Percentiles rank a stretch among this genome's conserved stretches.
phyloP scores from a whole-genome alignment of 2,113 vertebrate genomes.

The Cathartes aura region DNA sequence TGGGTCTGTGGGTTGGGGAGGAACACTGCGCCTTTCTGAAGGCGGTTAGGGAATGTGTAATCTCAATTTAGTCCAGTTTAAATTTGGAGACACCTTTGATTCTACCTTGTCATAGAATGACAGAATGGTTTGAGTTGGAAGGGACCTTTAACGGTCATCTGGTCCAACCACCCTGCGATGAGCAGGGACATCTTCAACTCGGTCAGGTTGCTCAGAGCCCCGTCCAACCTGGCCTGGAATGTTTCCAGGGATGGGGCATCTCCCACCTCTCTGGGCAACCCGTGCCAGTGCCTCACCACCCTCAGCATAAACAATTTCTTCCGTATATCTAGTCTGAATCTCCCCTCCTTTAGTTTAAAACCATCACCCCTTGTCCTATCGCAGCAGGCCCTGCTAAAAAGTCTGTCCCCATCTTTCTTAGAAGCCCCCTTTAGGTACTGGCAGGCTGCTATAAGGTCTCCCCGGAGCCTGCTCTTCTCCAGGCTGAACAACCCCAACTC shows the following conservation, averaged over 20 bases:
- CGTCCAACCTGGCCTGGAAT: not conserved
- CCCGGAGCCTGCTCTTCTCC: not conserved
- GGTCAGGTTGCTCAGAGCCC: not conserved
- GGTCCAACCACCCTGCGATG: not conserved
- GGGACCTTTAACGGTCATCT: not conserved
- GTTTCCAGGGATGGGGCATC: not conserved
- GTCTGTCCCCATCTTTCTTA: too few relatives aligned
- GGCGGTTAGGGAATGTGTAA: rapidly evolving
- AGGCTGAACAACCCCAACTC: not conserved
- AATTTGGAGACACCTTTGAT: not conserved
- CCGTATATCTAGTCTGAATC: too few relatives aligned
- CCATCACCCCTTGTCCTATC: too few relatives aligned
- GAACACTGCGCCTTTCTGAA: not conserved
- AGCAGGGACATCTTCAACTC: not conserved
- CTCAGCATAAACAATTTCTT: too few relatives aligned
- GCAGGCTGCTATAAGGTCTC: not conserved
- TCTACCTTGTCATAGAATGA: not conserved
- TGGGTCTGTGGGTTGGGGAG: not conserved
- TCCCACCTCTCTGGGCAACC: too few relatives aligned
- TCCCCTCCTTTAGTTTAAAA: too few relatives aligned
- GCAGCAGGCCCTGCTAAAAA: too few relatives aligned
- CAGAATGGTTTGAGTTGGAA: not conserved
- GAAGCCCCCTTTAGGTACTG: not conserved
- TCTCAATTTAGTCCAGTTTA: rapidly evolving
- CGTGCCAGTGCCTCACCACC: too few relatives aligned